These are phyloP conservation scores for Falcunculus frontatus DNA, from an alignment of 2,113 vertebrate genomes.

Conservation along the genomic window DNA sequence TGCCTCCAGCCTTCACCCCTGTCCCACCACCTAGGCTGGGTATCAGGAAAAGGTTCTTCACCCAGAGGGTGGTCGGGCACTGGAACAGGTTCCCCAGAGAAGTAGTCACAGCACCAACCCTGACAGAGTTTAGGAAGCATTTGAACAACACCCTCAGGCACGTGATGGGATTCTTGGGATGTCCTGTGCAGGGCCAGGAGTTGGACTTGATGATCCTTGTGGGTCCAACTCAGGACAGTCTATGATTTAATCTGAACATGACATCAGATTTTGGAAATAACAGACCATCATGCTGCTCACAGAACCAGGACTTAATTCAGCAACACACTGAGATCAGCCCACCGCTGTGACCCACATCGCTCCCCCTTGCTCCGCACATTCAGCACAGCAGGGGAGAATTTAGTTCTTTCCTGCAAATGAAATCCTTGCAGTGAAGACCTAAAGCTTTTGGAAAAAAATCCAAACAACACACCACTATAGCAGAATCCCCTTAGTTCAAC, in stretches of 20 bases:
- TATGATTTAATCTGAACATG: background rate
- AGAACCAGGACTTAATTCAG: background rate
- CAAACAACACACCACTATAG: background rate
- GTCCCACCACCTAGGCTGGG: background rate
- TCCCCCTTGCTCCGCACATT: background rate
- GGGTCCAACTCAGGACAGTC: background rate
- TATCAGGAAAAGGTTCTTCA: background rate
- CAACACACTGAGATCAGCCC: background rate
- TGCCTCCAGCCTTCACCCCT: background rate
- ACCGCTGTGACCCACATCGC: fast-evolving
- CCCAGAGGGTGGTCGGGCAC: background rate
- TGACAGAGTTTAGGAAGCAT: background rate
- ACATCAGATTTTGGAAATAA: background rate
- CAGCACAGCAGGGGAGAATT: background rate
- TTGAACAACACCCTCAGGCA: background rate
- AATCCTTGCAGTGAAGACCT: background rate
- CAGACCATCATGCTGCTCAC: background rate
- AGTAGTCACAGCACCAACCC: background rate
- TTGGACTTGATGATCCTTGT: background rate
- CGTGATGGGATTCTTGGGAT: background rate
- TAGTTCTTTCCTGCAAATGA: background rate
- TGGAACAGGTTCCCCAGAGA: background rate
- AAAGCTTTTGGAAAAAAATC: background rate
- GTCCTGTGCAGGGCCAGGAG: background rate
- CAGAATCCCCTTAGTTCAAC: background rate